These are phyloP conservation scores for Laticauda laticaudata DNA, from an alignment of 2,113 vertebrate species.

Conservation along the genomic window DNA sequence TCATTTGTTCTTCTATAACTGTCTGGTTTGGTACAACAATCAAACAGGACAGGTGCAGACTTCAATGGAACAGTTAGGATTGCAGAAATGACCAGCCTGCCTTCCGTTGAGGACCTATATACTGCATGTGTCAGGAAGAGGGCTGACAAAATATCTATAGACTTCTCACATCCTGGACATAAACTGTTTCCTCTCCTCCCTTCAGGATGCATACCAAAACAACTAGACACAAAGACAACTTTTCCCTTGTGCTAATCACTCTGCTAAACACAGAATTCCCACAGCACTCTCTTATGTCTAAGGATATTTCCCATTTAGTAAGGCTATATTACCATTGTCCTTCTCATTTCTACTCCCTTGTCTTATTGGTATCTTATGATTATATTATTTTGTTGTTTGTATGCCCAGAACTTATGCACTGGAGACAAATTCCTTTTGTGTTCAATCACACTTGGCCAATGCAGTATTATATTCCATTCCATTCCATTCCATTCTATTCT, in stretches of 20 bases:
- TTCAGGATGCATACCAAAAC: not conserved
- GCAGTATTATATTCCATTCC: not conserved
- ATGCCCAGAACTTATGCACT: not conserved
- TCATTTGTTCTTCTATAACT: not conserved
- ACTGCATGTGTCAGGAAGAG: not conserved
- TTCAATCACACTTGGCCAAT: not conserved
- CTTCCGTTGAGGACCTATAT: not conserved
- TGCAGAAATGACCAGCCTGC: not conserved
- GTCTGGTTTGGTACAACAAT: not conserved
- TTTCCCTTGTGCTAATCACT: not conserved
- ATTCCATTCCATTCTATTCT: too few species aligned
- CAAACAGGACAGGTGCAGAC: not conserved
- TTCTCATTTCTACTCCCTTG: not conserved
- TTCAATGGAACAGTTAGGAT: not conserved
- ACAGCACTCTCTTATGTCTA: not conserved
- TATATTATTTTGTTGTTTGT: not conserved
- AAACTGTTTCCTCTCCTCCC: not conserved
- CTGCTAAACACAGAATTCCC: not conserved
- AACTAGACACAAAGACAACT: not conserved
- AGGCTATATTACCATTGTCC: not conserved
- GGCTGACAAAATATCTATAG: not conserved
- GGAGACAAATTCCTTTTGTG: not conserved
- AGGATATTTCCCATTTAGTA: not conserved
- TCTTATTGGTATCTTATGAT: not conserved
- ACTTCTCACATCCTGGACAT: not conserved